Base-by-base conservation (phyloP, 2,113 vertebrate genomes). In the western clawed frog (Xenopus tropicalis) region DNA sequence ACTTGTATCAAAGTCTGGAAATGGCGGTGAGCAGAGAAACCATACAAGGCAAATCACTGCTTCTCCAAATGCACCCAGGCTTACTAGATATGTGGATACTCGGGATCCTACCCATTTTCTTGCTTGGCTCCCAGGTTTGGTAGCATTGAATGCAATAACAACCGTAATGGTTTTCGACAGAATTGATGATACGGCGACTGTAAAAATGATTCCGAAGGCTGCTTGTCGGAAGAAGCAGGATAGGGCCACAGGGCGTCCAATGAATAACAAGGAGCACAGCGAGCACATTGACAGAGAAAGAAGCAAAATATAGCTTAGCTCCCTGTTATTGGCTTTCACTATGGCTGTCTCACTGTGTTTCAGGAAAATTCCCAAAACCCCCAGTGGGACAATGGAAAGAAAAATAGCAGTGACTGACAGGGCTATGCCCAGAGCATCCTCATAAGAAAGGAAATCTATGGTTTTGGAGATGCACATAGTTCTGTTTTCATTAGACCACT, bases 381-480 rank as follows among this genome's bases (percentile, higher is more conserved):
- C 20, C 13, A 83, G 69, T 3, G 91, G 90, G 78, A 80, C 78
- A 48, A 87, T 52, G 4, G 81, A 82, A 11, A 91, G 88, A 54
- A 82, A 74, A 48, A 91, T 79, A 19, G 90, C 86, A 51, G 81
- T 76, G 21, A 76, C 79, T 43, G 80, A 80, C 67, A 93, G 65
- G 4, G 76, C 80, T 69, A 88, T 80, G 23, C 90, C 91, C 76
- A 93, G 87, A 2, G 85, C 80, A 69, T 91, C 90, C 1, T 73
- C 80, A 72, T 86, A 93, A 42, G 90, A 92, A 24, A 92, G 85
- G 72, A 91, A 92, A 54, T 90, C 89, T 22, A 88, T 80, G 59
- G 85, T 68, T 82, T 90, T 91, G 5, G 82, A 81, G 13, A 92
- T 77, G 69, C 92, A 93, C 59, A 67, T 61, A 24, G 86, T 87